Evolutionary conservation across 1,140 invertebrate genomes (phyloP).

Genomic region (Panagrolaimus sp.): DNA sequence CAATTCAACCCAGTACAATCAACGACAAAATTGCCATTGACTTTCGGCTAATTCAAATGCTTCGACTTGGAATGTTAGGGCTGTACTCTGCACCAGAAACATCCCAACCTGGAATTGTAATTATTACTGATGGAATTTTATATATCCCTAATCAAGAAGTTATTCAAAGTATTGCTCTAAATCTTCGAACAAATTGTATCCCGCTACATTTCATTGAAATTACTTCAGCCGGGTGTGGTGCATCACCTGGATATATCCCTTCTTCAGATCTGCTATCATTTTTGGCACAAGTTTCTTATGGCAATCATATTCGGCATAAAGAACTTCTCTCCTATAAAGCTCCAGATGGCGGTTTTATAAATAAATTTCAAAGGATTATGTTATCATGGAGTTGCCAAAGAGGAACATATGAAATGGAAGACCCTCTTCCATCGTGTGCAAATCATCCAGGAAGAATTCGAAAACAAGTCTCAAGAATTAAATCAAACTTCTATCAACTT

Average conservation of each 20-base stretch:
- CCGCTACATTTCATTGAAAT: neutral
- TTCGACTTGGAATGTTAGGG: constrained; percentile 7
- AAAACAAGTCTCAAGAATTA: neutral
- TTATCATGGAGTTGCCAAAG: constrained; percentile 2
- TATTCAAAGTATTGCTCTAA: constrained; percentile 3
- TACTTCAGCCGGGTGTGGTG: neutral
- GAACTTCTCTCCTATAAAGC: neutral
- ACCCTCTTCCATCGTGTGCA: neutral
- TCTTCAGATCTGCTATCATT: neutral
- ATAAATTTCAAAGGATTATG: neutral
- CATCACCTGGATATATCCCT: neutral
- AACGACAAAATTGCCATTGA: constrained; percentile 2
- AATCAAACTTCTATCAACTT: neutral
- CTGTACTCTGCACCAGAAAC: neutral
- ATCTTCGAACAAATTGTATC: constrained; percentile 1
- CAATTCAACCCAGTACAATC: neutral
- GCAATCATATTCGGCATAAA: neutral
- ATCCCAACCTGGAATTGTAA: neutral
- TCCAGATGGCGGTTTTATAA: neutral
- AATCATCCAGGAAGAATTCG: neutral
- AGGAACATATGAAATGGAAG: neutral
- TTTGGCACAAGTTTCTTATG: neutral
- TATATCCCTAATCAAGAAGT: neutral
- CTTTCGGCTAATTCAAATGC: neutral
- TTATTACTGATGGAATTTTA: neutral